These are phyloP conservation scores for Riparia riparia DNA, from an alignment of 2,113 vertebrate genomes.

Conservation along the genomic window DNA sequence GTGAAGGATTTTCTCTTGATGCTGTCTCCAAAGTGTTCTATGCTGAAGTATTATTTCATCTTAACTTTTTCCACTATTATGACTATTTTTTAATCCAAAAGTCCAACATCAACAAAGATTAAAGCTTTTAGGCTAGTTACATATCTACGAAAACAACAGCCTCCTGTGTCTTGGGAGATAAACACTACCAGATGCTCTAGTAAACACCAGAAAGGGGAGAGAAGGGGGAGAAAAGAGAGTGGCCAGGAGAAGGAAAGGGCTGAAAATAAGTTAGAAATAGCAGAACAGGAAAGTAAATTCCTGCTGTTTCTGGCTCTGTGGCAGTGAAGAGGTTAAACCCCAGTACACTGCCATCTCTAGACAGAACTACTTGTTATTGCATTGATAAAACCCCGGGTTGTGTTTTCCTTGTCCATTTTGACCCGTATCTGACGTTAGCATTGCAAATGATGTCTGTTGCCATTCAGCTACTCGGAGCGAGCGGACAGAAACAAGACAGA, in stretches of 20 bases:
- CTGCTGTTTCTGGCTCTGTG: background rate
- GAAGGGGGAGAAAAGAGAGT: background rate
- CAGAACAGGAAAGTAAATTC: background rate
- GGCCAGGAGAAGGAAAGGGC: background rate
- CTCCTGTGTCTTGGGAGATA: slow-evolving; percentile 45
- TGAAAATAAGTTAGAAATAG: background rate
- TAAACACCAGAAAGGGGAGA: slow-evolving; percentile 23
- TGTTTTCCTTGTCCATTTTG: slow-evolving; percentile 64
- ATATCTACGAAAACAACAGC: slow-evolving; percentile 54
- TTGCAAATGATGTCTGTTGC: slow-evolving; percentile 66
- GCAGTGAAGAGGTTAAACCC: slow-evolving; percentile 63
- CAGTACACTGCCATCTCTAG: slow-evolving; percentile 27
- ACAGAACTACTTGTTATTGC: slow-evolving; percentile 40
- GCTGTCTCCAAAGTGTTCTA: background rate
- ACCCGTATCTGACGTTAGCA: slow-evolving; percentile 62
- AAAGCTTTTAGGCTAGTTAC: slow-evolving; percentile 49
- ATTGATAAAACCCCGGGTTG: slow-evolving; percentile 47
- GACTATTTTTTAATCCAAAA: slow-evolving; percentile 28
- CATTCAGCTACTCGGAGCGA: slow-evolving; percentile 56
- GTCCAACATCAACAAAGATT: slow-evolving; percentile 55
- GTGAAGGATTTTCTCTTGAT: background rate
- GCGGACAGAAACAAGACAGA: slow-evolving; percentile 54
- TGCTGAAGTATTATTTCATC: slow-evolving; percentile 27
- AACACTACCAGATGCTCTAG: slow-evolving; percentile 58
- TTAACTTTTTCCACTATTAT: slow-evolving; percentile 41